Percentiles rank a stretch among this genome's conserved stretches.
phyloP scores from a whole-genome alignment of 2,888 invertebrate genomes.

The Apocheima hispidaria region DNA sequence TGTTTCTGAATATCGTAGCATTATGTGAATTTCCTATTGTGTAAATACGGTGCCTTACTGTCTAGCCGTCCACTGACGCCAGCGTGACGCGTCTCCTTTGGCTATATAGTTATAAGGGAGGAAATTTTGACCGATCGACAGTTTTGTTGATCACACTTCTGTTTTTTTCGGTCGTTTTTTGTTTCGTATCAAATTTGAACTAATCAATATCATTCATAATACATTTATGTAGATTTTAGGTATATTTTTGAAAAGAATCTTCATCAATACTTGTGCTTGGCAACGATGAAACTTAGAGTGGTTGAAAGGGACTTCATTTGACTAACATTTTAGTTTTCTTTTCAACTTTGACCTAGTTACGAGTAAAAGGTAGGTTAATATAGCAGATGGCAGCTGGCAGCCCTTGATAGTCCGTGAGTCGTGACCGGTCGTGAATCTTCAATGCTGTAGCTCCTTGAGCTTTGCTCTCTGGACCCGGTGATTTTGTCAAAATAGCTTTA shows the following conservation, averaged over 20 bases:
- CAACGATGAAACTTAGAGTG: too few species aligned
- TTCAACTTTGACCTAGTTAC: slow-evolving; percentile 10
- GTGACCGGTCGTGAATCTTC: slow-evolving; percentile 34
- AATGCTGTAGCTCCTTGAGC: slow-evolving; percentile 24
- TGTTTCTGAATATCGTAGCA: not conserved
- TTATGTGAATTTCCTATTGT: slow-evolving; percentile 42
- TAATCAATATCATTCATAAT: not conserved
- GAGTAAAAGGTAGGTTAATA: not conserved
- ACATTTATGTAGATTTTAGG: too few species aligned
- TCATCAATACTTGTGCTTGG: not conserved
- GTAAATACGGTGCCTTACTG: slow-evolving; percentile 69
- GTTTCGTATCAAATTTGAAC: not conserved
- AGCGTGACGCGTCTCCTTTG: slow-evolving; percentile 47
- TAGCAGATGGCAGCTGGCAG: slow-evolving; percentile 32
- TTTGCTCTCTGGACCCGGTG: slow-evolving; percentile 17
- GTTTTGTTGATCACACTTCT: slow-evolving; percentile 1
- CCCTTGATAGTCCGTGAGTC: slow-evolving; percentile 11
- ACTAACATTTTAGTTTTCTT: not conserved
- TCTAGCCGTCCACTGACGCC: slow-evolving; percentile 69
- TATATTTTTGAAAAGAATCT: not conserved
- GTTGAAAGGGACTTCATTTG: too few species aligned
- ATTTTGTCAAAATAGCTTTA: slow-evolving; percentile 41
- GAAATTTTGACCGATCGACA: slow-evolving; percentile 26
- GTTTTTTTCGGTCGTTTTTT: not conserved
- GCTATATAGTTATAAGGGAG: slow-evolving; percentile 38